Evolutionary conservation across 2,888 invertebrate genomes (phyloP).

Genomic region (Trichopoda pennipes): DNA sequence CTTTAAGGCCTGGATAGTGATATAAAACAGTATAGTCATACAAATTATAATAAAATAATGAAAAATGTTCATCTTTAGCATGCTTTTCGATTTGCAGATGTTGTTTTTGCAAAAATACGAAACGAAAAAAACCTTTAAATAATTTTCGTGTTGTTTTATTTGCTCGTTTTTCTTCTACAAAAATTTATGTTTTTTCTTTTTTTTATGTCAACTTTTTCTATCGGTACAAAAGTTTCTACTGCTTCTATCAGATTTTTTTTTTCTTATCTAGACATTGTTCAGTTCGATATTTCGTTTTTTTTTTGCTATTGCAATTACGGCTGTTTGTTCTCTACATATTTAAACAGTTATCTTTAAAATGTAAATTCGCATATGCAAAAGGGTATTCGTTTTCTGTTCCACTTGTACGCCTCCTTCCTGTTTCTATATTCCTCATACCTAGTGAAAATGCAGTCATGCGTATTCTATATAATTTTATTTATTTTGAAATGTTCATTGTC

Average conservation of each 20-base stretch:
- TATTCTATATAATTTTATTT: conserved; percentile 11
- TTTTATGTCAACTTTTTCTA: no score
- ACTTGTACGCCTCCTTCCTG: not conserved
- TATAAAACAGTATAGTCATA: no score
- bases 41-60: no score
- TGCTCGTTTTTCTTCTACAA: no score
- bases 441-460: conserved; percentile 29
- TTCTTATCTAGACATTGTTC: conserved; percentile 19
- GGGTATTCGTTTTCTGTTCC: conserved; percentile 7
- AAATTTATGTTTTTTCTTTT: no score
- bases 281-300: conserved; percentile 33
- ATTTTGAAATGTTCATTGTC: conserved; percentile 56
- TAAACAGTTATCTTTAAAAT: conserved; percentile 26
- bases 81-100: no score
- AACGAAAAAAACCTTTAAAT: no score
- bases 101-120: no score
- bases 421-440: not conserved
- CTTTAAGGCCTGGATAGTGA: no score
- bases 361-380: not conserved
- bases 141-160: no score
- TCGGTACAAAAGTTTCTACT: not conserved
- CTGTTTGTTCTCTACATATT: conserved; percentile 41
- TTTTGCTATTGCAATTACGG: conserved; percentile 15
- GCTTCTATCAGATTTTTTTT: conserved; percentile 29
- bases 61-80: no score